Conservation (phyloP, 2,888 invertebrate species). For the Epinotia brunnichana region DNA sequence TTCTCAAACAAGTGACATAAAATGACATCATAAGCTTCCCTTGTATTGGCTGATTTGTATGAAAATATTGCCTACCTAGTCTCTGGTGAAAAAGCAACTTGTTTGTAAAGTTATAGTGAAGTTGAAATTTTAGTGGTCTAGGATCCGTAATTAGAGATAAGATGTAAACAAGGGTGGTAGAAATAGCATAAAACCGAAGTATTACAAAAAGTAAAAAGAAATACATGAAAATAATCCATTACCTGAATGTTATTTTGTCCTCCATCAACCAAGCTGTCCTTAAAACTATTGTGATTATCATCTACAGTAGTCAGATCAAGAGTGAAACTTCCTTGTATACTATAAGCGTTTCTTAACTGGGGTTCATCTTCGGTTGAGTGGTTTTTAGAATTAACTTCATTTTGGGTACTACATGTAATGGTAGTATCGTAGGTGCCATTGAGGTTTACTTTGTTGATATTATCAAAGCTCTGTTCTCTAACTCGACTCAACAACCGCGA, state of each 20-base stretch:
- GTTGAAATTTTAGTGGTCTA: too few species aligned
- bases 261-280: not conserved
- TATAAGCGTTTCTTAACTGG: slow-evolving; percentile 1
- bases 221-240: not conserved
- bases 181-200: too few species aligned
- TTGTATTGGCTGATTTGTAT: too few species aligned
- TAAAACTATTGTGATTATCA: slow-evolving; percentile 9
- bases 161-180: too few species aligned
- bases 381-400: not conserved
- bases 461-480: slow-evolving; percentile 46
- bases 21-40: too few species aligned
- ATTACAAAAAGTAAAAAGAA: not conserved
- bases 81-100: too few species aligned
- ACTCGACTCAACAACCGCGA: slow-evolving; percentile 61
- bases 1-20: too few species aligned
- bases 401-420: not conserved
- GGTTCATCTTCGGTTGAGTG: not conserved
- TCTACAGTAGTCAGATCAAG: slow-evolving; percentile 14
- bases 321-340: slow-evolving; percentile 4
- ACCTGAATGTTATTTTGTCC: slow-evolving; percentile 26
- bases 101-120: too few species aligned
- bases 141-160: too few species aligned
- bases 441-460: not conserved
- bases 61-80: too few species aligned
- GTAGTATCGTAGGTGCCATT: not conserved